Evolutionary conservation across 2,113 vertebrate species (phyloP), one percentile per base, ranked within the genome.

Genomic region (Vulpes vulpes): DNA sequence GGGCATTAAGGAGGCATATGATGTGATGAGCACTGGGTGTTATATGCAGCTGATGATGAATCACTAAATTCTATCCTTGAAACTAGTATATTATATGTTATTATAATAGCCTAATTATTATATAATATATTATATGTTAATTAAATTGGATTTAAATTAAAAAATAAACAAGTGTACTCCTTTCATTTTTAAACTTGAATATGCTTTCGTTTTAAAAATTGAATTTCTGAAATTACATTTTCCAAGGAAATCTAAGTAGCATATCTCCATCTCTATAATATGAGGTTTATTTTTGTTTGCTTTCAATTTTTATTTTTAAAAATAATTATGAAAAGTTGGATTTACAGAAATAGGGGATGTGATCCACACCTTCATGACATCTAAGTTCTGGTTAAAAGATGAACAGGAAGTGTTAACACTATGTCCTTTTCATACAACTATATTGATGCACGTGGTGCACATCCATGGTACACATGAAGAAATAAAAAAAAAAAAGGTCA

Each of bases 261-360:
- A 1, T 32, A 57, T n/a, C 30, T 49, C 32, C 8, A 32, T 23
- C 20, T 60, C 57, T 74, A 17, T 51, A 64, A 71, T 3, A 35
- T 32, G 35, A 92, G 30, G 4, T 5, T 60, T 20, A 25, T 74
- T 83, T 86, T 43, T 59, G 11, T 73, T 65, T 57, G 8, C 67
- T 19, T 76, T 25, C 7, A 35, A 51, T 19, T 79, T 92, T 95
- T 62, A 83, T 27, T 78, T 95, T 97, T 38, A 35, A 86, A 94
- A 30, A n/a, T n/a, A 81, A 53, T 65, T 30, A 71, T 69, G 20
- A 55, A 20, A 89, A 60, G 7, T 32, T 55, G 60, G 27, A 89
- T 79, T 69, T 84, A 35, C 53, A 60, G 64, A 96, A 64, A 64
- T 35, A 30, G 22, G 38, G 35, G 14, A 1, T 65, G 3, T 67